These are phyloP conservation scores for Sorex araneus DNA, from an alignment of 2,113 vertebrate species.

Conservation along the genomic window DNA sequence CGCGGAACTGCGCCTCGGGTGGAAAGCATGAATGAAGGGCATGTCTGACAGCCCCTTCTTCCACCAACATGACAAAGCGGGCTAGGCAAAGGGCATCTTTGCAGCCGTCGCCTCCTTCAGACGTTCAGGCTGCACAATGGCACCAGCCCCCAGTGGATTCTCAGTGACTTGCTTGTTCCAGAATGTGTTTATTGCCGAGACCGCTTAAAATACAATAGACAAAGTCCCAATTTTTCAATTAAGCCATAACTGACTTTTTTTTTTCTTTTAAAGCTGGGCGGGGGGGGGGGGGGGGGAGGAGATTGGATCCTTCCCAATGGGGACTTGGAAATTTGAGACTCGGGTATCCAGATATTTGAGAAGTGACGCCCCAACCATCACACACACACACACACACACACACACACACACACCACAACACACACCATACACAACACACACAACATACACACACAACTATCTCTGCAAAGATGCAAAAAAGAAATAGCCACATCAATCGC, in stretches of 20 bases:
- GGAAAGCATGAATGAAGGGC: slow-evolving; percentile 72
- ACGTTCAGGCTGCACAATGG: not conserved
- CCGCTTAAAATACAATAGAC: slow-evolving; percentile 1
- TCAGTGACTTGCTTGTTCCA: not conserved
- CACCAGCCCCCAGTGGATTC: slow-evolving; percentile 45
- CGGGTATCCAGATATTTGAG: slow-evolving; percentile 8
- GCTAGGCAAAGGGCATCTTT: not conserved
- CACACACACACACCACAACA: too few species aligned
- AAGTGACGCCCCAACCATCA: not conserved
- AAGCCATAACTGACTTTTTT: slow-evolving; percentile 17
- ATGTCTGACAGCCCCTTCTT: slow-evolving; percentile 12
- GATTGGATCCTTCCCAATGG: not conserved
- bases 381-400: not conserved
- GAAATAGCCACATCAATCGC: slow-evolving; percentile 35
- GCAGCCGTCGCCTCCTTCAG: not conserved
- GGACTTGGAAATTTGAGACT: not conserved
- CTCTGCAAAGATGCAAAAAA: slow-evolving; percentile 22
- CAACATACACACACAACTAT: not conserved
- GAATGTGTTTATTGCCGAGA: not conserved
- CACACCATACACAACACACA: not conserved
- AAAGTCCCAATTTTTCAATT: not conserved
- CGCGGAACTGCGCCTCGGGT: slow-evolving; percentile 63
- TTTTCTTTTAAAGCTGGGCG: not conserved
- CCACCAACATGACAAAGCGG: not conserved
- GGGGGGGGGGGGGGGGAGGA: not conserved